Evolutionary conservation across 1,140 invertebrate species (phyloP), one percentile per base, ranked within the genome.

Genomic region (Cotesia vestalis): DNA sequence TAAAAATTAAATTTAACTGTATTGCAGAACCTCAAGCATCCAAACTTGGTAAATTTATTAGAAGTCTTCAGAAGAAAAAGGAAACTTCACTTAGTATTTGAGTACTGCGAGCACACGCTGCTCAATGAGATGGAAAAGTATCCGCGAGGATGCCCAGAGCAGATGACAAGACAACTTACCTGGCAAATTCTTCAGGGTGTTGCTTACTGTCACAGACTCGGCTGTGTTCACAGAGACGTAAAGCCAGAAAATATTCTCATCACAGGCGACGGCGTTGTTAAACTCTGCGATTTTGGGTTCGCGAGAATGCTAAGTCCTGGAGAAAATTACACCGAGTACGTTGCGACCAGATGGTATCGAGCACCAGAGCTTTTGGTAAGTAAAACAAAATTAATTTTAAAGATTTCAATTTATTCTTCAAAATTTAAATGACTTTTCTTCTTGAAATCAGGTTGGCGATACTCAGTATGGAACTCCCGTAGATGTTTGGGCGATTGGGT

Each of bases 201-300:
- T 2, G 93, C 94, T 40, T 99, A 98, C 87, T 99, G 98, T 85
- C 98, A 99, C 86, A 91, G 94, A 62, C 93, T 99, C 80, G 97
- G 97, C 83, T 97, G 96, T 83, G 96, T 99, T 79, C 97, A 99
- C 82, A 90, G 97, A 51, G 98, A 99, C 84, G 96, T 99, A 0
- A 99, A 99, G 84, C 98, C 98, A 2, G 98, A 99, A 89, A 99
- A 99, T 84, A 99, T 99, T 73, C 88, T 99, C 14, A 91, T 99
- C n/a, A 99, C 96, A 12, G 90, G 91, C 55, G 92, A 95, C 69
- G 96, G 97, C 0, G 92, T 98, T 35, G 96, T 99, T 14, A 99
- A 99, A 87, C 88, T 99, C 0, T 99, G 97, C 81, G 98, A 99
- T 84, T 99, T 99, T 87, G 98, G 98, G 34, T 99, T 99, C 86